Evolutionary conservation across 1,140 invertebrate genomes (phyloP), one percentile per base, ranked within the genome.

Genomic region (Euglossa dilemma): DNA sequence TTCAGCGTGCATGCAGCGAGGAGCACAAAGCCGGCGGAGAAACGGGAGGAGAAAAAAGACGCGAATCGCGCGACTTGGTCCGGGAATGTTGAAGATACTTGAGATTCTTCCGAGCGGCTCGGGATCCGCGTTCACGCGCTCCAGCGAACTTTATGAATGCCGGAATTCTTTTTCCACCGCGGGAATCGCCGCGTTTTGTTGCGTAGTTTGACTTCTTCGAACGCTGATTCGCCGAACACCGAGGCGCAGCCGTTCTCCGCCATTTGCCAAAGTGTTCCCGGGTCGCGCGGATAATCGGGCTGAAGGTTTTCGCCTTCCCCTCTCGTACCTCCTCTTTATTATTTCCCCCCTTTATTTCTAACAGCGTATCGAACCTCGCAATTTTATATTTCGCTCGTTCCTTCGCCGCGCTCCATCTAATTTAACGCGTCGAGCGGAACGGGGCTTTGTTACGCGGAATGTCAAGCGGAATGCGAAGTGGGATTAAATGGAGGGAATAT

Each of bases 41-140:
- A 59, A 23, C 18, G 45, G 43, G 7, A 43, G 11, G 63, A 57
- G 25, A 28, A 70, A 57, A 54, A 69, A 52, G 25, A 64, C n/a
- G 59, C 7, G 74, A 52, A 64, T 76, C 52, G 52, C 50, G 64
- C 64, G 81, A 28, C 66, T 52, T 70, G 5, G 54, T 7, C 28
- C 8, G 45, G 36, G 50, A 76, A 82, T 28, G 66, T 70, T 54
- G 56, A 56, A 84, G 82, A 80, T 84, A 80, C 76, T 80, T 71
- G 54, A 54, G 52, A 84, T 84, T 72, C 76, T 84, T 80, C 56
- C 57, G 43, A 66, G 69, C 52, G 69, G 43, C 56, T 78, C 56
- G 25, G 28, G 50, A 57, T 78, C 43, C 75, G n/a, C 75, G 81
- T 77, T 83, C 66, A 77, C 81, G 81, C 81, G 81, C 74, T 61